Evolutionary conservation across 2,113 vertebrate species (phyloP).

Genomic region (Alethe castanea): DNA sequence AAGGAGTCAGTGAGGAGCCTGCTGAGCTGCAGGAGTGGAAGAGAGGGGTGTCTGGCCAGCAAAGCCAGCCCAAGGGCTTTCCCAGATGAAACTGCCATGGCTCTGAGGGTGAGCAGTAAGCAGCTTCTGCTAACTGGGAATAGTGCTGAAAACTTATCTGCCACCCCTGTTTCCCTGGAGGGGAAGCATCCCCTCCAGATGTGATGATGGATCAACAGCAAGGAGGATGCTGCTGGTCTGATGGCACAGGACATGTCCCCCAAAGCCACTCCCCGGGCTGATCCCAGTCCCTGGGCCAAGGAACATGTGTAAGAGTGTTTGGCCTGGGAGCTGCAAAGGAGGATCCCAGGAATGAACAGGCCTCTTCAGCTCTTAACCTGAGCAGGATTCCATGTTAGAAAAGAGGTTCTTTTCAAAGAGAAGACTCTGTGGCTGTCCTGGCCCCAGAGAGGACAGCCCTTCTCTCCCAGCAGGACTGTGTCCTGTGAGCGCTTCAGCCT

Average conservation of each 20-base stretch:
- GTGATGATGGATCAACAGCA: neutral
- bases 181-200: rapidly evolving
- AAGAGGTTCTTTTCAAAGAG: neutral
- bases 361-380: neutral
- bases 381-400: neutral
- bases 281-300: neutral
- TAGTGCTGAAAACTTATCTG: neutral
- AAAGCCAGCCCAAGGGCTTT: neutral
- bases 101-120: neutral
- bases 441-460: neutral
- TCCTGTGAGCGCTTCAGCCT: neutral
- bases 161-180: neutral
- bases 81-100: rapidly evolving
- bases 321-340: neutral
- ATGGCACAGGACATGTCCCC: rapidly evolving
- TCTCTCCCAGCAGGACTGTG: neutral
- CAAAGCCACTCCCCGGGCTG: neutral
- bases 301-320: rapidly evolving
- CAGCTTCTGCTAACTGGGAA: neutral
- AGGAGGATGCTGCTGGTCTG: neutral
- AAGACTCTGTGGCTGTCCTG: rapidly evolving
- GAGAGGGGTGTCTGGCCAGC: neutral
- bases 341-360: neutral
- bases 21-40: neutral
- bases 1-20: neutral